Percentiles rank a stretch among this genome's conserved stretches.
phyloP scores from a whole-genome alignment of 1,140 invertebrate species.

The Pachyrhynchus sulphureomaculatus region DNA sequence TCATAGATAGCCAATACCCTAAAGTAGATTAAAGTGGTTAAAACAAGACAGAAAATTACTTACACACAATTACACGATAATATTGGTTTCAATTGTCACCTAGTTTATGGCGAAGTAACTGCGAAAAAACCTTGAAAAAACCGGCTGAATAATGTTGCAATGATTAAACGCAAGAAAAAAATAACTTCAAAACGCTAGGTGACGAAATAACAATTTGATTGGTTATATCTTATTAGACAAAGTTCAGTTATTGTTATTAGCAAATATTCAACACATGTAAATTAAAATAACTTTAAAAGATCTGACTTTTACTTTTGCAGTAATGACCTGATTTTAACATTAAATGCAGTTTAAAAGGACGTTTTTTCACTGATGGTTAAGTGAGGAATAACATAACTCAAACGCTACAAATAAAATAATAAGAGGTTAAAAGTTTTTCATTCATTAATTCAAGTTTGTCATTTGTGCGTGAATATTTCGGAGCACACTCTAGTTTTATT shows the following conservation, averaged over 20 bases:
- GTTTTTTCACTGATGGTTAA: too few relatives aligned
- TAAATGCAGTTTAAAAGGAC: too few relatives aligned
- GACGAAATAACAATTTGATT: slow-evolving; percentile 4
- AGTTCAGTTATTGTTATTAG: slow-evolving; percentile 29
- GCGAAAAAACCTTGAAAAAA: slow-evolving; percentile 7
- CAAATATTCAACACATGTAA: slow-evolving; percentile 28
- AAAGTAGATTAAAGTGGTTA: too few relatives aligned
- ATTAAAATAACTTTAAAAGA: slow-evolving; percentile 13
- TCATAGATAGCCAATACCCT: too few relatives aligned
- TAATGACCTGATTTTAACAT: slow-evolving; percentile 7
- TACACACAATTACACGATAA: too few relatives aligned
- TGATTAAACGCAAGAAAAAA: not conserved
- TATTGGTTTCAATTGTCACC: not conserved
- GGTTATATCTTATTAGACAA: slow-evolving; percentile 24
- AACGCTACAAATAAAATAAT: too few relatives aligned
- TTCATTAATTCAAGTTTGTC: too few relatives aligned
- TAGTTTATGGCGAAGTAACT: not conserved
- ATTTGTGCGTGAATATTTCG: too few relatives aligned
- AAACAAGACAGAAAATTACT: too few relatives aligned
- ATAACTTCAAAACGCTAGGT: not conserved
- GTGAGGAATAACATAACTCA: too few relatives aligned
- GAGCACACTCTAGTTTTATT: too few relatives aligned
- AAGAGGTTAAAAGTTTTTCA: too few relatives aligned
- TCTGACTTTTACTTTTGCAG: slow-evolving; percentile 23
- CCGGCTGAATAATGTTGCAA: slow-evolving; percentile 8